Evolutionary conservation across 2,797 vertebrate species (phyloP).

Genomic region (Fistularia commersonii): DNA sequence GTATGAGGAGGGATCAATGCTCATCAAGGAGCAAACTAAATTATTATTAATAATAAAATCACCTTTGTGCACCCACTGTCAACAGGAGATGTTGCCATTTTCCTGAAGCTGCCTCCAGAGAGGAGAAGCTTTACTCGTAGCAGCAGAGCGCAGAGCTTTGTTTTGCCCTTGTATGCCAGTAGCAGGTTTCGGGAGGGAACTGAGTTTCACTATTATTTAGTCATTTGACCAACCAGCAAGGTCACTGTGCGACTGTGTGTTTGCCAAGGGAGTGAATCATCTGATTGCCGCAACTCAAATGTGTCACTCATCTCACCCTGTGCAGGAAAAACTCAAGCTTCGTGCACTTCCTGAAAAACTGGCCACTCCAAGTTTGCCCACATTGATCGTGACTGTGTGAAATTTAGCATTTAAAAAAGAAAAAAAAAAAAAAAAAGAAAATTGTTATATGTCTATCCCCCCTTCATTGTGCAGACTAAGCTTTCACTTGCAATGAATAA

Average conservation of each 20-base stretch:
- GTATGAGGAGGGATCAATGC: no score
- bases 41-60: no score
- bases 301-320: conserved; percentile 46
- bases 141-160: neutral
- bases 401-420: no score
- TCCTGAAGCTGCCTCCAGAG: neutral
- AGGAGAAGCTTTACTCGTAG: neutral
- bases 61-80: neutral
- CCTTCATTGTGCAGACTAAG: no score
- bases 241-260: conserved; percentile 33
- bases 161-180: neutral
- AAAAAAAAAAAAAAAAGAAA: no score
- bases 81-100: neutral
- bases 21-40: no score
- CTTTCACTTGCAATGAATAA: no score
- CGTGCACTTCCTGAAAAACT: no score
- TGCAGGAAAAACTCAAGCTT: conserved; percentile 7
- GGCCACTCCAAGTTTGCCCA: no score
- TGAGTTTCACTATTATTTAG: conserved; percentile 51
- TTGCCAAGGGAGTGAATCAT: conserved; percentile 53
- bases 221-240: conserved; percentile 47
- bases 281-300: conserved; percentile 51
- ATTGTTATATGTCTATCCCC: no score
- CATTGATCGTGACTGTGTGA: no score
- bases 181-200: conserved; percentile 44